Evolutionary conservation across 2,888 invertebrate genomes (phyloP).

Genomic region (Ophion slaviceki): DNA sequence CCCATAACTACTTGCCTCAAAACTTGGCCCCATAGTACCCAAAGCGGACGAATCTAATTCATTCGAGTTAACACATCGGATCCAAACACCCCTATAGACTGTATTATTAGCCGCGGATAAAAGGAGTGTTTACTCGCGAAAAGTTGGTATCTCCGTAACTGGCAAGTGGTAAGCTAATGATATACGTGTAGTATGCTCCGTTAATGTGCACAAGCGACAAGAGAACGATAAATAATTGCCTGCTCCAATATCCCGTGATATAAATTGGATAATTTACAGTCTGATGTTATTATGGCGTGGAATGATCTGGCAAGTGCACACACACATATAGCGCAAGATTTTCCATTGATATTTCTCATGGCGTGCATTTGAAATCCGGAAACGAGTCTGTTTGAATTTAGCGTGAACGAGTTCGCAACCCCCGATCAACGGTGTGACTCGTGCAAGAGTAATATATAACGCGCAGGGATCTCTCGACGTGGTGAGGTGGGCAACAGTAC

Average conservation of each 20-base stretch:
- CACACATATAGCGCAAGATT: constrained; percentile 35
- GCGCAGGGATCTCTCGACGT: constrained; percentile 10
- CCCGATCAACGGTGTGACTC: constrained; percentile 47
- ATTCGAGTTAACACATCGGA: not conserved
- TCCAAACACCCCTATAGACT: not conserved
- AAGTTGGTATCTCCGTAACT: not conserved
- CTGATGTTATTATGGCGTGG: constrained; percentile 20
- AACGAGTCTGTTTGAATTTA: constrained; percentile 31
- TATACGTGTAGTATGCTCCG: not conserved
- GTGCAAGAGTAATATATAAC: constrained; percentile 4
- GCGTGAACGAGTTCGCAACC: constrained; percentile 62
- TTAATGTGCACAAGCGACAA: constrained; percentile 27
- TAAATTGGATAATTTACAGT: constrained; percentile 62
- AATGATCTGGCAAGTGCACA: constrained; percentile 16
- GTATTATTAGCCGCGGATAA: constrained; percentile 4
- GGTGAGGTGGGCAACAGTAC: constrained; percentile 38
- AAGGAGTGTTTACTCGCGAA: not conserved
- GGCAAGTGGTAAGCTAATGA: constrained; percentile 3
- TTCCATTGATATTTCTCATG: constrained; percentile 61
- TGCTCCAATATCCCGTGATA: constrained; percentile 34
- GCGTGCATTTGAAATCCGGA: constrained; percentile 63
- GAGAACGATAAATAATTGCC: constrained; percentile 45
- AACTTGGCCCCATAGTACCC: not conserved
- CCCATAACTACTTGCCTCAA: not conserved
- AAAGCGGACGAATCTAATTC: not conserved